These are phyloP conservation scores for Brachionus plicatilis DNA, from an alignment of 1,140 invertebrate genomes.

Conservation along the genomic window DNA sequence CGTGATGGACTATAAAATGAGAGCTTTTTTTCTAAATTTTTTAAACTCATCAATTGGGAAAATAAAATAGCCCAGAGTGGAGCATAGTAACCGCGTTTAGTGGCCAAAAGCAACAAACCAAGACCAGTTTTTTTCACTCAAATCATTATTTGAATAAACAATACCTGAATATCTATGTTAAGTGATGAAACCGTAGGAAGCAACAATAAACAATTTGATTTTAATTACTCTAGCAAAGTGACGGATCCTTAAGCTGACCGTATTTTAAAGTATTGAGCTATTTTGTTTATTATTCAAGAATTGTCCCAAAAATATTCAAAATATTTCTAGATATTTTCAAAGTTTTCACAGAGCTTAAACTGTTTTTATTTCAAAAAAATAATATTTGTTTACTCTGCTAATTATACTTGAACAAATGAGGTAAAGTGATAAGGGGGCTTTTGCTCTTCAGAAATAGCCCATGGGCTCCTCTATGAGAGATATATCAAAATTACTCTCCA, in stretches of 20 bases:
- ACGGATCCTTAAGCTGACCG: background rate
- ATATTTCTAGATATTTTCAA: background rate
- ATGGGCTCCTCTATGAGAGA: background rate
- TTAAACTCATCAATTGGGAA: background rate
- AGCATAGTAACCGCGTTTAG: background rate
- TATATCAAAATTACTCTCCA: background rate
- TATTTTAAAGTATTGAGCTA: background rate
- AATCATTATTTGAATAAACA: background rate
- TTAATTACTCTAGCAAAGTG: background rate
- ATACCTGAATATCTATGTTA: conserved; percentile 13
- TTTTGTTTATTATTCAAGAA: background rate
- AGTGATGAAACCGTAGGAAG: conserved; percentile 14
- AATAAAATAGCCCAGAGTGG: background rate
- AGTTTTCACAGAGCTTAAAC: background rate
- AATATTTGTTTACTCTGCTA: conserved; percentile 2
- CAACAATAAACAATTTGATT: background rate
- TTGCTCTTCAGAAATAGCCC: background rate
- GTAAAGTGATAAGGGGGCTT: background rate
- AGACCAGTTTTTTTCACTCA: background rate
- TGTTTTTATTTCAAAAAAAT: background rate
- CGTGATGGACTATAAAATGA: background rate
- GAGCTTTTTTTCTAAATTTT: background rate
- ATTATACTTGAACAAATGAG: background rate
- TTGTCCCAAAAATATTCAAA: background rate
- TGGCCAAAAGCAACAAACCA: background rate